A percentile compares a stretch with the other conserved stretches of the same genome.
Conservation (phyloP, 2,888 invertebrate species). For the Chymomyza procnemis region DNA sequence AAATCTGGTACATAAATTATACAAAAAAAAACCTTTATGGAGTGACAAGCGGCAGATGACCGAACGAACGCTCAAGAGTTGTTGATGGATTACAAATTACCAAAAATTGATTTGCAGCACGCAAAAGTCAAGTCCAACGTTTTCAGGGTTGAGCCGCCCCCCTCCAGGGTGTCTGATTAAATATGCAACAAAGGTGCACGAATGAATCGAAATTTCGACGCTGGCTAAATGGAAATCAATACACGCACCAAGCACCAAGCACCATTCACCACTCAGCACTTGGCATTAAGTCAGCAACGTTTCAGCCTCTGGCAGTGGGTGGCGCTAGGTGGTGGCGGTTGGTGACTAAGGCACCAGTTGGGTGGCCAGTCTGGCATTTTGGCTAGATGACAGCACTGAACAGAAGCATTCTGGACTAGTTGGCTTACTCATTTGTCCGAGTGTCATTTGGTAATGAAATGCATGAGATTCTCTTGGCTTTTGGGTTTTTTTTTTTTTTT, state of each 20-base stretch:
- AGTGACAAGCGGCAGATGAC: background rate
- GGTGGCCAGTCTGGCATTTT: background rate
- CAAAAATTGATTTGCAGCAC: conserved; percentile 49
- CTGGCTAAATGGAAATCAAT: conserved; percentile 63
- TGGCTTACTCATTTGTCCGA: background rate
- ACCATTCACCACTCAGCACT: background rate
- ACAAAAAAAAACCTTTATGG: background rate
- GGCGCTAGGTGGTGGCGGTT: background rate
- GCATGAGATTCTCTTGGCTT: conserved; percentile 36
- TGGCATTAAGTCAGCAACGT: conserved; percentile 45
- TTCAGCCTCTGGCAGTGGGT: conserved; percentile 1
- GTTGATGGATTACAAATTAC: conserved; percentile 65
- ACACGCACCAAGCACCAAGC: conserved; percentile 40
- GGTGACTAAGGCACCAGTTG: background rate
- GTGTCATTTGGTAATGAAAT: conserved; percentile 48
- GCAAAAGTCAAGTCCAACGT: conserved; percentile 27
- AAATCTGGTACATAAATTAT: background rate
- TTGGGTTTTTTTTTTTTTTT: too few relatives aligned
- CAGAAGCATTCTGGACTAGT: background rate
- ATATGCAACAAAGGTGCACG: conserved; percentile 50
- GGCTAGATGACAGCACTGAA: background rate
- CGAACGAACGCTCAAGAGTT: background rate
- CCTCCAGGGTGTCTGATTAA: conserved; percentile 44
- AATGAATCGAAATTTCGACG: conserved; percentile 22
- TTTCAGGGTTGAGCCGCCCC: conserved; percentile 43